Percentiles rank a stretch among this genome's conserved stretches.
phyloP scores from a whole-genome alignment of 2,888 invertebrate species.

The Yponomeuta plumbellus region DNA sequence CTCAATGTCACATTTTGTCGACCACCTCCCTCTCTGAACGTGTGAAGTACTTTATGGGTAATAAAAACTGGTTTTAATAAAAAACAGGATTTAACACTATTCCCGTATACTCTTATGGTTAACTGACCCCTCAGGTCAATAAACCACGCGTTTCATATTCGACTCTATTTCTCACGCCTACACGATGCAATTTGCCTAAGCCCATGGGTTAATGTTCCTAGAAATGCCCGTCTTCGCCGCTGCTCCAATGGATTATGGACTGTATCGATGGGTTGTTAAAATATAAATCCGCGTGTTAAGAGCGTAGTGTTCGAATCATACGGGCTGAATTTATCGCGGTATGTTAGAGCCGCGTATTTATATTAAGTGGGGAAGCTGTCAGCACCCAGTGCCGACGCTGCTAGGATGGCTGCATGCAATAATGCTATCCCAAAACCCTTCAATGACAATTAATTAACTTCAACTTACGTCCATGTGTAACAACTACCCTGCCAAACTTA shows the following conservation, averaged over 20 bases:
- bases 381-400: conserved; percentile 67
- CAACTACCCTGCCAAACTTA: neutral
- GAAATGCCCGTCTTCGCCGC: conserved; percentile 25
- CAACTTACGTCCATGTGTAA: neutral
- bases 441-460: neutral
- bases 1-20: too few species aligned
- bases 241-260: conserved; percentile 45
- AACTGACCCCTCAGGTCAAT: neutral
- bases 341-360: conserved; percentile 70
- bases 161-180: conserved; percentile 20
- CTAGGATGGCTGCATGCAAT: conserved; percentile 65
- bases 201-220: conserved; percentile 25
- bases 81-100: neutral
- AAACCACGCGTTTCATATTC: neutral
- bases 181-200: conserved; percentile 32
- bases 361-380: conserved; percentile 74
- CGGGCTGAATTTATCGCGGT: conserved; percentile 63
- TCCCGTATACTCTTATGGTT: neutral
- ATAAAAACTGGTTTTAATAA: too few species aligned
- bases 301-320: conserved; percentile 45
- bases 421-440: conserved; percentile 25
- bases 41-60: too few species aligned
- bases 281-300: conserved; percentile 50
- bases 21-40: too few species aligned
- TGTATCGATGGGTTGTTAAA: conserved; percentile 56